These are phyloP conservation scores for Mustela lutreola DNA, from an alignment of 2,113 vertebrate genomes.

Conservation along the genomic window DNA sequence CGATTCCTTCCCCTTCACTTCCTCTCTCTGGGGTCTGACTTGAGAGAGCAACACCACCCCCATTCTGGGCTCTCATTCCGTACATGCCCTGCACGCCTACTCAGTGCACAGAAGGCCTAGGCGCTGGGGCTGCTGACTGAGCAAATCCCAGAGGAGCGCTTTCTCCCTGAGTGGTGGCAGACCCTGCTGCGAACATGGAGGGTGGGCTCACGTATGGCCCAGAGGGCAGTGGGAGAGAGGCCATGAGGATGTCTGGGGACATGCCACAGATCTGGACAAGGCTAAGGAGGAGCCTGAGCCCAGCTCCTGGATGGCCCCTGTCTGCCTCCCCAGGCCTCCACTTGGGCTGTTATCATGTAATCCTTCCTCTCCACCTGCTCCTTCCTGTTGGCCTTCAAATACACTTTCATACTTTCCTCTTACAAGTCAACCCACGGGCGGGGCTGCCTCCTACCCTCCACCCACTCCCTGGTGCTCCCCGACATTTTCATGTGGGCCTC, in stretches of 20 bases:
- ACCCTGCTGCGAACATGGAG: background rate
- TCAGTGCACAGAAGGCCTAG: background rate
- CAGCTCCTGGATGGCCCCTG: background rate
- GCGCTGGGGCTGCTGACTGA: background rate
- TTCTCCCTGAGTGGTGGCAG: background rate
- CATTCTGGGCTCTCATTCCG: fast-evolving
- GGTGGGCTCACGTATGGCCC: background rate
- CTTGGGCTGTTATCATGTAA: background rate
- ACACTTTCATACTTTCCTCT: too few species aligned
- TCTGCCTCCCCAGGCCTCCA: too few species aligned
- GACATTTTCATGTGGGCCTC: too few species aligned
- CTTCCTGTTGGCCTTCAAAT: background rate
- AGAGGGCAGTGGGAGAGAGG: too few species aligned
- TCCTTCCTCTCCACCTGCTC: too few species aligned
- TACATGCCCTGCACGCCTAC: fast-evolving
- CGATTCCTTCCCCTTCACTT: too few species aligned
- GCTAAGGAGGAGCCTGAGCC: too few species aligned
- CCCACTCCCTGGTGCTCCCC: background rate
- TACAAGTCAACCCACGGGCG: background rate
- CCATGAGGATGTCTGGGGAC: background rate
- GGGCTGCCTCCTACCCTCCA: background rate
- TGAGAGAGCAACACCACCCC: fast-evolving
- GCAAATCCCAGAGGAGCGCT: background rate
- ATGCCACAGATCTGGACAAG: fast-evolving
- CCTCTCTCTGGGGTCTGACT: too few species aligned